Percentiles rank a stretch among this genome's conserved stretches.
These are phyloP conservation scores for Amphiura filiformis DNA, from an alignment of 35 echinoderm and acorn worm genomes.

Conservation along the genomic window DNA sequence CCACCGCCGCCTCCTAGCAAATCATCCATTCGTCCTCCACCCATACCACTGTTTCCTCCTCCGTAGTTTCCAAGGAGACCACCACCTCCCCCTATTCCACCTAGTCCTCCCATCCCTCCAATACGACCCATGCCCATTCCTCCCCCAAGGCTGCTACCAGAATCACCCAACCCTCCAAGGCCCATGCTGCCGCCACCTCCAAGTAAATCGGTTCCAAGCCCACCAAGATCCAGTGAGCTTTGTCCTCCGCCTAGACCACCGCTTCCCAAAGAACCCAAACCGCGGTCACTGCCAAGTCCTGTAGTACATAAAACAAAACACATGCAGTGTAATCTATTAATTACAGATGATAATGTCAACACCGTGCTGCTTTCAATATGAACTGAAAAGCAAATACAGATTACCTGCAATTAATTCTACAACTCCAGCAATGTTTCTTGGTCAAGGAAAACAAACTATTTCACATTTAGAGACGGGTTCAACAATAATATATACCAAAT, in stretches of 20 bases:
- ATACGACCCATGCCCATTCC: not conserved
- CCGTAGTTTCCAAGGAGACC: slow-evolving; percentile 30
- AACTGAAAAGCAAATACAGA: too few species aligned
- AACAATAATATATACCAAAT: too few species aligned
- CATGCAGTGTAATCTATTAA: not conserved
- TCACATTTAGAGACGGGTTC: too few species aligned
- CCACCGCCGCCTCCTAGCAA: slow-evolving; percentile 30
- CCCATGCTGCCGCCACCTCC: slow-evolving; percentile 10
- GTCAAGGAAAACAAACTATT: too few species aligned
- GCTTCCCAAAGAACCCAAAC: not conserved
- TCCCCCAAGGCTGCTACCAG: slow-evolving; percentile 18
- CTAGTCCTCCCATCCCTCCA: slow-evolving; percentile 16
- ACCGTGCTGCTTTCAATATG: too few species aligned
- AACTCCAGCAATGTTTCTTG: too few species aligned
- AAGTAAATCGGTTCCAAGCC: slow-evolving; percentile 21
- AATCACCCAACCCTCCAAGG: not conserved
- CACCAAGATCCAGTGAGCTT: not conserved
- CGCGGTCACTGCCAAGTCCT: not conserved
- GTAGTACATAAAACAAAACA: not conserved
- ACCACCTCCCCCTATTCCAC: not conserved
- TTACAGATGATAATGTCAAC: not conserved
- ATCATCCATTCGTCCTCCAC: not conserved
- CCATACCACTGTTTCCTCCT: not conserved
- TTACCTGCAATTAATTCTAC: too few species aligned
- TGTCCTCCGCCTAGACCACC: slow-evolving; percentile 6